Evolutionary conservation across 2,113 vertebrate genomes (phyloP), one percentile per base, ranked within the genome.

Genomic region (Corydoras maculifer): DNA sequence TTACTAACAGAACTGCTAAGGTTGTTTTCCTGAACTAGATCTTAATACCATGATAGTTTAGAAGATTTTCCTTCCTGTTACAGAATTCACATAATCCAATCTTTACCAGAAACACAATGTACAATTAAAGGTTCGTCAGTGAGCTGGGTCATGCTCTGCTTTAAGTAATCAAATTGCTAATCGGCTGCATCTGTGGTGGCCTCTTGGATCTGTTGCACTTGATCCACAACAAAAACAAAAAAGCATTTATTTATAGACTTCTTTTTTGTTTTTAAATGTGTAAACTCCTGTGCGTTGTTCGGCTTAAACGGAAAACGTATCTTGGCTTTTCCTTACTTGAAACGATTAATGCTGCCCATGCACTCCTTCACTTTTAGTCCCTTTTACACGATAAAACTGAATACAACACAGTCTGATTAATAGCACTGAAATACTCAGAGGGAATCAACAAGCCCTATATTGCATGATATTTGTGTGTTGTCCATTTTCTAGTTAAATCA

Each of bases 401-500:
- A 67, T 58, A 59, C 18, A 65, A 30, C 18, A 30, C 68, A 43
- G 4, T 58, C 11, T 48, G 65, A 68, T 67, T 11, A 54, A 64
- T 59, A 62, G 48, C 58, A 64, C 35, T 53, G 65, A 14, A 72
- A 58, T 48, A 49, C 61, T 65, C 29, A 14, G 69, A 70, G 68
- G 1, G 64, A 50, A 60, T 11, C n/a, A 69, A 18, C 43, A 51
- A 51, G 25, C 13, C 66, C 31, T 29, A 3, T 62, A 53, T 14
- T 66, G 67, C 68, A 43, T 43, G 35, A 43, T 43, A 43, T 43
- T 43, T 70, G 62, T 66, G 61, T 49, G 15, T 43, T 67, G 15
- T 63, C 30, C 51, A 35, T 68, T 32, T 70, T 54, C 48, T 65
- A 63, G 65, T 70, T 60, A 30, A 75, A 78, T 71, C 72, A 59